Evolutionary conservation across 2,888 invertebrate species (phyloP).

Genomic region (Erebia aethiops): DNA sequence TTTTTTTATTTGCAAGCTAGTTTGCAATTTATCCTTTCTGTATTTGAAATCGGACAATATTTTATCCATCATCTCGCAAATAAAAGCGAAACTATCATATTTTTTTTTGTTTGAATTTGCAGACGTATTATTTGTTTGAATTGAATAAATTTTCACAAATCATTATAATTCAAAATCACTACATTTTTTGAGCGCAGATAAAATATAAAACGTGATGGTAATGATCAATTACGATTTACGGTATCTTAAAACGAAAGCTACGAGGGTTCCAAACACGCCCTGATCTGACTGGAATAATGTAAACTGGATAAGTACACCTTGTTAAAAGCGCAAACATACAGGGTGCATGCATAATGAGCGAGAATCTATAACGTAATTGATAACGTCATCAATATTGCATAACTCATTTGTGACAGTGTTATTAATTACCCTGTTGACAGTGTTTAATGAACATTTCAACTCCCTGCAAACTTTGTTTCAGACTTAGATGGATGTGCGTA

Average conservation of each 20-base stretch:
- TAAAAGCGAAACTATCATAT: neutral
- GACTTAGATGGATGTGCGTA: conserved; percentile 14
- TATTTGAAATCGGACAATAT: neutral
- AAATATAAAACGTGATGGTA: too few relatives aligned
- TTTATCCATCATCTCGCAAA: neutral
- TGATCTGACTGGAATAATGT: neutral
- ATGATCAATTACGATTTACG: too few relatives aligned
- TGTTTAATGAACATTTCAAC: conserved; percentile 28
- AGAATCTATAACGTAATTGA: conserved; percentile 29
- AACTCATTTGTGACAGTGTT: conserved; percentile 32
- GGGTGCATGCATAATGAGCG: conserved; percentile 19
- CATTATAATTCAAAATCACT: too few relatives aligned
- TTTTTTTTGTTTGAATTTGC: neutral
- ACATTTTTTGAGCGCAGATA: too few relatives aligned
- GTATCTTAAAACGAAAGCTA: too few relatives aligned
- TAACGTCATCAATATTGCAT: conserved; percentile 36
- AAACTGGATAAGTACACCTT: neutral
- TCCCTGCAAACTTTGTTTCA: conserved; percentile 24
- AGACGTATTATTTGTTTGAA: neutral
- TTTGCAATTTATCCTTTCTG: neutral
- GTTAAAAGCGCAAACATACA: conserved; percentile 10
- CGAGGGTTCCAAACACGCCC: too few relatives aligned
- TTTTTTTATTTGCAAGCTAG: neutral
- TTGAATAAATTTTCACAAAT: neutral
- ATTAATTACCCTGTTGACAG: conserved; percentile 34